Base-by-base conservation (phyloP, 2,888 invertebrate genomes). In the Oxytorus armatus region DNA sequence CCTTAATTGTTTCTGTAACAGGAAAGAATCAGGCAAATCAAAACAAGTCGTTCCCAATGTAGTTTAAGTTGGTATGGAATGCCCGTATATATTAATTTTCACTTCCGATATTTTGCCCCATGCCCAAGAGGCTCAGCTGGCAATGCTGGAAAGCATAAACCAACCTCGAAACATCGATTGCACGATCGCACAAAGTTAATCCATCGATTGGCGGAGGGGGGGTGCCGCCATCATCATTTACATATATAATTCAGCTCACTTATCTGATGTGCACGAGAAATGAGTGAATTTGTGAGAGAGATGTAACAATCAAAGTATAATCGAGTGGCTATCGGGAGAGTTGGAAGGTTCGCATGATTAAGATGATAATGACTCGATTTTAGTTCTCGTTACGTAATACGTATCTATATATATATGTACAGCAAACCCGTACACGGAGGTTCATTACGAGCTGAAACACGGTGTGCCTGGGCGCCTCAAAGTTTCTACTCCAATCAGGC, bases 401-500 rank as follows among this genome's bases (percentile, higher is more conserved):
- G 33, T 16, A 42, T 42, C 44, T 16, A 42, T 63, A 39, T 42
- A 44, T 55, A 63, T 21, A 70, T 10, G 63, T 65, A 68, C 16
- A 74, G 57, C 57, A 69, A 65, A 86, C 84, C 84, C 85, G 82
- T 85, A 83, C 85, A 82, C 83, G 84, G 77, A 83, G 87, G 87
- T 88, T 89, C 90, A 89, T 90, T 90, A 89, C 88, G 80, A 81
- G 74, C 55, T 49, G 53, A 65, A 77, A 74, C 74, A 65, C 74
- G 65, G 65, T 44, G 74, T 36, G 65, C 77, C 69, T 81, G 85
- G 82, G 85, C 82, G 82, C 86, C 84, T 85, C 82, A 84, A 86
- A 89, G 86, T 89, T 88, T 83, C 85, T 85, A 88, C 86, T 86
- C 88, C 89, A 89, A 90, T 90, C 80, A 81, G 80, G 77, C 77